phyloP scores from a whole-genome alignment of 2,113 vertebrate genomes.

The Turnix velox region DNA sequence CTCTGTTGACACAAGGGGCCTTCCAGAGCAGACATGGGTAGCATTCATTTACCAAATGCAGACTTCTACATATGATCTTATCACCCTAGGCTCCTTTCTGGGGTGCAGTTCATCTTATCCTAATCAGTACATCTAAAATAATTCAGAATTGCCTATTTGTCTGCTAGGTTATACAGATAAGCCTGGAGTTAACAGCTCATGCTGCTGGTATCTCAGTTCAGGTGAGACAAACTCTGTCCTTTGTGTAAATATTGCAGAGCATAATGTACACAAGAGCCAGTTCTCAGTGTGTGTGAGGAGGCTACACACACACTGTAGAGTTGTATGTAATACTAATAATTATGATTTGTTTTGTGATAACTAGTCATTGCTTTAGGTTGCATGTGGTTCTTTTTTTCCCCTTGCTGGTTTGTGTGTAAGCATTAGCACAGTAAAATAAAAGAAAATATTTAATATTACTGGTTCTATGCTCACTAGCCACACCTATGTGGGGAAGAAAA shows the following conservation, averaged over 20 bases:
- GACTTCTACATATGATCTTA: neutral
- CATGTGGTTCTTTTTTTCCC: fast-evolving
- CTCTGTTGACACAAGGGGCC: fast-evolving
- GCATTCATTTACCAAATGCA: neutral
- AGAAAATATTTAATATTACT: neutral
- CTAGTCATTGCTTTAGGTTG: neutral
- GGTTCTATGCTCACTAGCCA: neutral
- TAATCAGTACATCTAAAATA: neutral
- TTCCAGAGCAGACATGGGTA: neutral
- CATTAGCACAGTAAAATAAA: neutral
- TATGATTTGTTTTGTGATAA: neutral
- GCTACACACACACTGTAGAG: neutral
- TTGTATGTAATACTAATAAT: neutral
- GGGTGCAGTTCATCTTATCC: neutral
- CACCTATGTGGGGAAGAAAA: neutral
- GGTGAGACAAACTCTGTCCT: neutral
- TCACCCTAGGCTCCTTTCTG: neutral
- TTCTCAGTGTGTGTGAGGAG: neutral
- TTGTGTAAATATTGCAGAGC: neutral
- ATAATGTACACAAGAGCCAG: neutral
- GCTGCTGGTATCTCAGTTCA: neutral
- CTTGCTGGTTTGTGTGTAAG: neutral
- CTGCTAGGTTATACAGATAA: neutral
- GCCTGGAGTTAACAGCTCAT: neutral
- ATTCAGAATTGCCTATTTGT: neutral